Conservation (phyloP, 2,888 invertebrate genomes). For the Agrotis exclamationis region DNA sequence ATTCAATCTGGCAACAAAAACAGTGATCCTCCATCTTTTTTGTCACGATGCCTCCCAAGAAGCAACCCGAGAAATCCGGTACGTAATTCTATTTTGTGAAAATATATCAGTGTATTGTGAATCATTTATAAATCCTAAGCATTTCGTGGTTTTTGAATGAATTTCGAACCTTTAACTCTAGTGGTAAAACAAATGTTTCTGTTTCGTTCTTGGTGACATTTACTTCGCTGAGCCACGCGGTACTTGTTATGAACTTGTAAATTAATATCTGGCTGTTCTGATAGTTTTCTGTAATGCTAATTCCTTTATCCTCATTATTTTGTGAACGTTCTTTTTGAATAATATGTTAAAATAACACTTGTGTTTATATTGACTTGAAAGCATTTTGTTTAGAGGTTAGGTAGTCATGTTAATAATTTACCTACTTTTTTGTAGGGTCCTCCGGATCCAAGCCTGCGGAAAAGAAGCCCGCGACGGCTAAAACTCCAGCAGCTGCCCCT, state of each 20-base stretch:
- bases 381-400: conserved; percentile 70
- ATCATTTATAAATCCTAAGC: conserved; percentile 9
- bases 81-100: conserved; percentile 82
- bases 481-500: conserved; percentile 87
- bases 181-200: conserved; percentile 2
- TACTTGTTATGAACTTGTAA: conserved; percentile 64
- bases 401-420: conserved; percentile 29
- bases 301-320: not conserved
- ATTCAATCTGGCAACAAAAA: conserved; percentile 58
- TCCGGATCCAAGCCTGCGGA: conserved; percentile 87
- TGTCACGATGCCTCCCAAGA: conserved; percentile 96
- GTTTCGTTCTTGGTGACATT: conserved; percentile 54
- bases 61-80: conserved; percentile 97
- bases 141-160: conserved; percentile 7
- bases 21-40: conserved; percentile 85
- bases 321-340: not conserved
- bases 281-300: not conserved
- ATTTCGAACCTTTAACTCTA: conserved; percentile 5
- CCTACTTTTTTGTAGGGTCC: conserved; percentile 74
- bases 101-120: conserved; percentile 54
- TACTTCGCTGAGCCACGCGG: conserved; percentile 78
- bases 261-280: conserved; percentile 14
- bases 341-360: not conserved
- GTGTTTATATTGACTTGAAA: conserved; percentile 5
- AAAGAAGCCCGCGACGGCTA: conserved; percentile 85